Conservation (phyloP, 92 coral and sea anemone genomes). For the Epizoanthus fatuus region DNA sequence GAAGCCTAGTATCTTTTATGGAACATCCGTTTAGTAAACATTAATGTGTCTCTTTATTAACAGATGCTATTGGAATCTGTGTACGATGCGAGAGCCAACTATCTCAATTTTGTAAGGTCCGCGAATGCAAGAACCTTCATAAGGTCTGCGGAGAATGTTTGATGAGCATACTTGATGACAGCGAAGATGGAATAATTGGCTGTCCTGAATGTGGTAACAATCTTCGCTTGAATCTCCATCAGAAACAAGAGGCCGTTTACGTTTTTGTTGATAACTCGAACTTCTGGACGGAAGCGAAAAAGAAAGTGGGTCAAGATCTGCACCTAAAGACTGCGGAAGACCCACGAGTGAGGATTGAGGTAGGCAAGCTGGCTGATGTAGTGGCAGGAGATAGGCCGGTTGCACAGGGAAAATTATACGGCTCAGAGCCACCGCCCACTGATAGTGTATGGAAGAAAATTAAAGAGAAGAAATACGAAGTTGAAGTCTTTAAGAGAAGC, state of each 20-base stretch:
- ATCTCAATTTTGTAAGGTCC: slow-evolving; percentile 1
- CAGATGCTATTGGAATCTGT: slow-evolving; percentile 22
- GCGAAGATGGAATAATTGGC: background rate
- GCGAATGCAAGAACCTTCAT: slow-evolving; percentile 30
- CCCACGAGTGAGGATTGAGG: slow-evolving; percentile 50
- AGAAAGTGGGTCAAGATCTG: slow-evolving; percentile 29
- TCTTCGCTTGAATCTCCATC: background rate
- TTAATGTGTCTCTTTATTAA: background rate
- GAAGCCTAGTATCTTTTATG: too few relatives aligned
- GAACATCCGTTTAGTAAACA: too few relatives aligned
- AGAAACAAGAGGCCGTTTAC: slow-evolving; percentile 12
- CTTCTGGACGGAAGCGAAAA: slow-evolving; percentile 61
- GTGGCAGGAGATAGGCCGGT: slow-evolving; percentile 45
- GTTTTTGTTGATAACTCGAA: slow-evolving; percentile 64
- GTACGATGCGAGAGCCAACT: background rate
- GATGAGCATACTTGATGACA: background rate
- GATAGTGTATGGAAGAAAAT: slow-evolving; percentile 58
- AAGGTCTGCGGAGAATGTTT: slow-evolving; percentile 32
- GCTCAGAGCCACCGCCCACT: slow-evolving; percentile 63
- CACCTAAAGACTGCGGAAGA: slow-evolving; percentile 39
- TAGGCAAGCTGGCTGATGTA: slow-evolving; percentile 46
- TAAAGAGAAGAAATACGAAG: slow-evolving; percentile 13
- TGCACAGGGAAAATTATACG: slow-evolving; percentile 44
- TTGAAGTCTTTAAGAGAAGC: slow-evolving; percentile 26
- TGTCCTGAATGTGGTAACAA: slow-evolving; percentile 21